These are phyloP conservation scores for Dinomys branickii DNA, from an alignment of 2,113 vertebrate genomes.

Conservation along the genomic window DNA sequence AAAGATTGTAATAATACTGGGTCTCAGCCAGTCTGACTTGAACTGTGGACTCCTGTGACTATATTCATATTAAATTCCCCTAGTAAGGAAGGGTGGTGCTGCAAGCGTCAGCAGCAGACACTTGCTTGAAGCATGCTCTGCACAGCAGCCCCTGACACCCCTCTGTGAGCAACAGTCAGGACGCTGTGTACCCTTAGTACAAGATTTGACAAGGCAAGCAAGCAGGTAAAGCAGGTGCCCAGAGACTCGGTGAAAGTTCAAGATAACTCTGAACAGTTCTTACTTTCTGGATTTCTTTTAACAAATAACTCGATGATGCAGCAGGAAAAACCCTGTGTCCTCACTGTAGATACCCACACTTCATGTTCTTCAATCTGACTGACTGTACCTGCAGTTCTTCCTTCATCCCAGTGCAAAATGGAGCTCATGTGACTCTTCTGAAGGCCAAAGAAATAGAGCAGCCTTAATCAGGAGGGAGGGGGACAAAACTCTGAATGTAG, in stretches of 20 bases:
- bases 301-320: background rate
- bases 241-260: background rate
- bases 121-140: background rate
- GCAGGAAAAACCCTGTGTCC: slow-evolving; percentile 9
- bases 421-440: slow-evolving; percentile 35
- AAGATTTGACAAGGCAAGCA: background rate
- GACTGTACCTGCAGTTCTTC: slow-evolving; percentile 33
- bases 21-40: background rate
- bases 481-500: background rate
- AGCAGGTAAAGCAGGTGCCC: background rate
- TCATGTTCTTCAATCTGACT: slow-evolving; percentile 28
- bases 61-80: background rate
- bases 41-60: background rate
- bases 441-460: slow-evolving; percentile 47
- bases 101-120: background rate
- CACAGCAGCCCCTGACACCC: background rate
- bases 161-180: background rate
- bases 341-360: slow-evolving; percentile 19
- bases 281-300: slow-evolving; percentile 14
- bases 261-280: background rate
- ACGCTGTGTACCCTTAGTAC: background rate
- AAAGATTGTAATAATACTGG: background rate
- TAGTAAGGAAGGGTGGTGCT: background rate
- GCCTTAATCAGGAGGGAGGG: background rate
- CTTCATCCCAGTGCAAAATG: slow-evolving; percentile 43